Percentiles rank a stretch among this genome's conserved stretches.
Evolutionary conservation across 1,140 invertebrate genomes (phyloP).

Genomic region (Trinorchestia longiramus): DNA sequence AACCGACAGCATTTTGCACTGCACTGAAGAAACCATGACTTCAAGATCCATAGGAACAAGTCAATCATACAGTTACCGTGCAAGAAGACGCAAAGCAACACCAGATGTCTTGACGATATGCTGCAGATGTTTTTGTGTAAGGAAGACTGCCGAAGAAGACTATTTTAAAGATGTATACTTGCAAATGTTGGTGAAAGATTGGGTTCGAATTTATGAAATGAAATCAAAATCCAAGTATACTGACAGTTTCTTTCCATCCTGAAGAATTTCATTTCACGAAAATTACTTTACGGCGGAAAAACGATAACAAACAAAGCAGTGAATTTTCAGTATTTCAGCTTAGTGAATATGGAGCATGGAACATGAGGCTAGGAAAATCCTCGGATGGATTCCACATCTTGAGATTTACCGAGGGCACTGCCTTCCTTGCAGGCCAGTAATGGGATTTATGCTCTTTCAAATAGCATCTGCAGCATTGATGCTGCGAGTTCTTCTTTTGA

Average conservation of each 20-base stretch:
- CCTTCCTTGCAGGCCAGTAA: background rate
- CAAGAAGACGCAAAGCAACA: background rate
- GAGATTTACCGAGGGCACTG: conserved; percentile 17
- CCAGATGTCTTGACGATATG: background rate
- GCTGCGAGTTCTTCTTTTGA: conserved; percentile 10
- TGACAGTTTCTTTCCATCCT: background rate
- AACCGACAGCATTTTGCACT: too few species aligned
- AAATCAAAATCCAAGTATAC: background rate
- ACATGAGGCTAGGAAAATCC: background rate
- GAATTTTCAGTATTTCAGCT: background rate
- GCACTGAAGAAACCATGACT: too few species aligned
- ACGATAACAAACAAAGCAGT: background rate
- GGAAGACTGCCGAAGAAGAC: background rate
- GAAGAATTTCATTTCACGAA: background rate
- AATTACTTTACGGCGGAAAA: background rate
- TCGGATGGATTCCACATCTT: background rate
- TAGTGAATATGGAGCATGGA: background rate
- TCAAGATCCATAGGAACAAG: background rate
- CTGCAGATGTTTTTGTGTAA: background rate
- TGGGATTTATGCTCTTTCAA: conserved; percentile 31
- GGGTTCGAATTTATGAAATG: background rate
- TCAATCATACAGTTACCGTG: background rate
- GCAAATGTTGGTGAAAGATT: background rate
- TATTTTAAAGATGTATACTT: background rate
- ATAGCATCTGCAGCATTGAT: conserved; percentile 29